A percentile compares a stretch with the other conserved stretches of the same genome.
Evolutionary conservation across 2,113 vertebrate species (phyloP).

Genomic region (Tonatia bakeri): DNA sequence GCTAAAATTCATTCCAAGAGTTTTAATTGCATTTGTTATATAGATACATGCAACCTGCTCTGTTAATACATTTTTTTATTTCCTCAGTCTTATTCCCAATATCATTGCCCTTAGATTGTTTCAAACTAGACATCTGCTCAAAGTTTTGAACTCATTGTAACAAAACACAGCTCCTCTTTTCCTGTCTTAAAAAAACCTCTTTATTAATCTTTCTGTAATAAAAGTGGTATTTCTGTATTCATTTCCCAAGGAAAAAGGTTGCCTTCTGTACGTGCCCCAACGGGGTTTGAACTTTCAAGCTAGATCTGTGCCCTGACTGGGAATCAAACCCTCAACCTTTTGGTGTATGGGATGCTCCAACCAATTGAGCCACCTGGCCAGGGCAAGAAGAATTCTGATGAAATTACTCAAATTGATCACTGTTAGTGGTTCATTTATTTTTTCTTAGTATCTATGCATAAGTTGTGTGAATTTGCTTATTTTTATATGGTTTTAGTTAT

Average conservation of each 20-base stretch:
- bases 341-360: no score
- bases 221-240: neutral
- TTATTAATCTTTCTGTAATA: neutral
- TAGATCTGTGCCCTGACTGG: no score
- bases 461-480: neutral
- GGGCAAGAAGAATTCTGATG: neutral
- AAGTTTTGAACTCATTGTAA: slow-evolving; percentile 15
- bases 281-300: no score
- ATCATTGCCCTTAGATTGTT: neutral
- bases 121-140: neutral
- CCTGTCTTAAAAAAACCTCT: neutral
- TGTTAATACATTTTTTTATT: neutral
- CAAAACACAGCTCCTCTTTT: neutral
- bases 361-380: no score
- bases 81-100: neutral
- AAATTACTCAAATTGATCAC: neutral
- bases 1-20: neutral
- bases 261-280: no score
- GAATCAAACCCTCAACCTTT: no score
- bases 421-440: neutral
- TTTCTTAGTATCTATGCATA: neutral
- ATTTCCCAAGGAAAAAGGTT: slow-evolving; percentile 1
- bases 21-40: neutral
- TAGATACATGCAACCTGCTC: neutral
- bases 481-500: neutral